Conservation (phyloP, 2,888 invertebrate species). For the Lasioglossum calceatum region DNA sequence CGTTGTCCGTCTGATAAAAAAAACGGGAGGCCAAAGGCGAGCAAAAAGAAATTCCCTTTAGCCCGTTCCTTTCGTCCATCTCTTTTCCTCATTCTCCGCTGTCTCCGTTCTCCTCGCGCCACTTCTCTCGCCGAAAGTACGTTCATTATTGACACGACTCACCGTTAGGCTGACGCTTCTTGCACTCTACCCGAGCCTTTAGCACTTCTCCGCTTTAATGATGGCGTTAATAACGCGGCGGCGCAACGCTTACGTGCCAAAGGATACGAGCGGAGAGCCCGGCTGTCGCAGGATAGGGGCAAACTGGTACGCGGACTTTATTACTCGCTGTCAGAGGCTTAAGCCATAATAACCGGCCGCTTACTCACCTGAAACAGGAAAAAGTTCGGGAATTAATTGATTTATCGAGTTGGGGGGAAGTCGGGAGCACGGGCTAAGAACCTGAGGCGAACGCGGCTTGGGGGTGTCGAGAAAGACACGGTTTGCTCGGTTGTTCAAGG, state of each 20-base stretch:
- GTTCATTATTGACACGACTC: conserved; percentile 64
- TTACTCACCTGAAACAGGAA: conserved; percentile 77
- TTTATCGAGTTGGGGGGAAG: conserved; percentile 47
- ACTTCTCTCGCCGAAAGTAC: conserved; percentile 17
- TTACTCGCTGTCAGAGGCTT: conserved; percentile 70
- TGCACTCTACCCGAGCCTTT: conserved; percentile 47
- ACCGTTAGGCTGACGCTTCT: conserved; percentile 27
- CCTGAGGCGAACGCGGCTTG: not conserved
- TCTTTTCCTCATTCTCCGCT: not conserved
- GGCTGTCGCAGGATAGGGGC: conserved; percentile 19
- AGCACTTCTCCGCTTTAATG: conserved; percentile 71
- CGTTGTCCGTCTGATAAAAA: conserved; percentile 7
- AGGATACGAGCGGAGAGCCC: conserved; percentile 35
- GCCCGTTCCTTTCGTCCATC: not conserved
- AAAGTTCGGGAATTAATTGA: conserved; percentile 64
- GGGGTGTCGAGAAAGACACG: not conserved
- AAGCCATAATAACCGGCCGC: conserved; percentile 61
- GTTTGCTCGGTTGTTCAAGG: conserved; percentile 1
- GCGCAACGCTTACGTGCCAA: conserved; percentile 59
- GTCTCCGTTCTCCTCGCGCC: not conserved
- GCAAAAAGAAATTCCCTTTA: conserved; percentile 34
- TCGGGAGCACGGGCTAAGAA: no score
- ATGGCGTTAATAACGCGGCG: conserved; percentile 73
- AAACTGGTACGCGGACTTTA: conserved; percentile 66
- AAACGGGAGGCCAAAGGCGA: not conserved